Evolutionary conservation across 2,113 vertebrate genomes (phyloP).

Genomic region (Lycocorax pyrrhopterus): DNA sequence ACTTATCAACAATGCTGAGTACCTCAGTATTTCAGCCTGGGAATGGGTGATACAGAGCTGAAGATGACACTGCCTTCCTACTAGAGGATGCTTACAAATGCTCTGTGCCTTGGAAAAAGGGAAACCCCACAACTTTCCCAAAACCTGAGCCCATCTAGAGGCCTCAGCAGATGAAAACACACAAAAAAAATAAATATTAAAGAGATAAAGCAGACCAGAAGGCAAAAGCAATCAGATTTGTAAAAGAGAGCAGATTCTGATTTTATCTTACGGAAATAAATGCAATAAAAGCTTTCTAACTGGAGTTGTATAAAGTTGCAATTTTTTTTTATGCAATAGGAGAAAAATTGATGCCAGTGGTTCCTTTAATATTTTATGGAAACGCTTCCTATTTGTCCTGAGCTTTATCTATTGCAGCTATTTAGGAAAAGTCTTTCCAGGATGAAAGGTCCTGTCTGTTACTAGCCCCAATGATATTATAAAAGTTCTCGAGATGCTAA

Average conservation of each 20-base stretch:
- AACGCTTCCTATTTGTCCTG: constrained; percentile 16
- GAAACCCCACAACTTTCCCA: background rate
- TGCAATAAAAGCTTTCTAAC: constrained; percentile 55
- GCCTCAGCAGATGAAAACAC: background rate
- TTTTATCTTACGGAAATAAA: constrained; percentile 65
- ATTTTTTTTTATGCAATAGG: constrained; percentile 19
- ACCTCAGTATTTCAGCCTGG: background rate
- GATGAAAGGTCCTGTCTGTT: background rate
- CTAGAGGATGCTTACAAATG: background rate
- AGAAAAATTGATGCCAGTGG: constrained; percentile 32
- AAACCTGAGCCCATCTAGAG: background rate
- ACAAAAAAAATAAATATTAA: constrained; percentile 62
- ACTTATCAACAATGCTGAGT: background rate
- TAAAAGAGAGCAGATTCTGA: constrained; percentile 58
- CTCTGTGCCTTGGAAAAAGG: background rate
- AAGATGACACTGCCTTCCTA: background rate
- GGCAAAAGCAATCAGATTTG: constrained; percentile 64
- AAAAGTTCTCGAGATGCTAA: background rate
- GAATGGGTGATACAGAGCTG: background rate
- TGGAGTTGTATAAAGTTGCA: constrained; percentile 36
- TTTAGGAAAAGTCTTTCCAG: background rate
- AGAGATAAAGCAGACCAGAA: constrained; percentile 59
- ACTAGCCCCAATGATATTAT: background rate
- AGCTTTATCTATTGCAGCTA: background rate
- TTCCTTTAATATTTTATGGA: constrained; percentile 66